Evolutionary conservation across 2,888 invertebrate genomes (phyloP), one percentile per base, ranked within the genome.

Genomic region (Dicyrtomina minuta): DNA sequence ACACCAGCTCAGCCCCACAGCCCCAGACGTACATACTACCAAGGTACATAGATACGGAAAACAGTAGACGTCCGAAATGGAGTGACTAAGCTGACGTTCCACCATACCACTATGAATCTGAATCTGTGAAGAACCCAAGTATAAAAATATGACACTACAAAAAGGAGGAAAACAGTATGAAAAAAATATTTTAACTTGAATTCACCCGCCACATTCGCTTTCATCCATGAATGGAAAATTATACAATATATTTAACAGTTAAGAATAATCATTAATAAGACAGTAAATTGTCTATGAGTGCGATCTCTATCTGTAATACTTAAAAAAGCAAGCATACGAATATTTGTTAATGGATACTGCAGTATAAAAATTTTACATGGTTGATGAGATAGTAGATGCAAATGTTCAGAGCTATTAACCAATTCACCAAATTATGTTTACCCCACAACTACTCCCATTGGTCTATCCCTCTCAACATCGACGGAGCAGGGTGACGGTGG

Each of bases 211-310:
- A 55, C 70, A 70, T 68, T 70, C 67, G 62, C 24, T 55, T 65
- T 71, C 73, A 69, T 66, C 70, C 73, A 72, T 72, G 72, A 73
- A 73, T 75, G 71, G 73, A 73, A 72, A 73, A 75, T 75, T 75
- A 75, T 12, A 20, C 58, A 13, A 33, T 27, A n/a, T n/a, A n/a
- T n/a, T n/a, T n/a, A n/a, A n/a, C n/a, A n/a, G n/a, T n/a, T 70
- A 70, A 70, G 72, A 74, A 72, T 71, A 70, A 67, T 71, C 70
- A 66, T 72, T 72, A 56, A 65, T 27, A 66, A 60, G 66, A 12
- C 43, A 12, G 43, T 43, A 43, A 12, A n/a, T n/a, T n/a, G n/a
- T n/a, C n/a, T n/a, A n/a, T n/a, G n/a, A n/a, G n/a, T n/a, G n/a
- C n/a, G n/a, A n/a, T n/a, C n/a, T n/a, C n/a, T n/a, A n/a, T n/a